Base-by-base conservation (phyloP, 2,113 vertebrate species). In the Stigmatopora argus region DNA sequence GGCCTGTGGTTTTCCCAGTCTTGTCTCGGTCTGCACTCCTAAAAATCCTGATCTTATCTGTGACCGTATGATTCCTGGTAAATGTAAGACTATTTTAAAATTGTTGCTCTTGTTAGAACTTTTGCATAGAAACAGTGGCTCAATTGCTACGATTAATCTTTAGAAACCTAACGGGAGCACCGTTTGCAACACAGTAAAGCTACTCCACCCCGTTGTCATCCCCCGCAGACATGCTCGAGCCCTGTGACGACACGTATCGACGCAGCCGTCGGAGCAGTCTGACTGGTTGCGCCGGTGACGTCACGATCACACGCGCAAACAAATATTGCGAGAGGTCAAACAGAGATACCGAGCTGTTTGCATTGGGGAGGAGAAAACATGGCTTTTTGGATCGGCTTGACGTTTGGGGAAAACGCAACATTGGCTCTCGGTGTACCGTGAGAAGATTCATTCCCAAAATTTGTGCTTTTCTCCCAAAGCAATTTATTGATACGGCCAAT, bases 261-360 rank as follows among this genome's bases (percentile, higher is more conserved):
- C 9, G 12, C 11, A 23, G 52, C 21, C 26, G 53, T 23, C 23
- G 59, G 38, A 21, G 59, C 17, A 23, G 38, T 46, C 57, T 15
- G 81, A 87, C 87, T 63, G 79, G 86, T 80, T 71, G 11, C 73
- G 81, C 86, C 74, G 74, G 86, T 78, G 70, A 2, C 67, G 5
- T 12, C 69, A 19, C 11, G 46, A 4, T n/a, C 9, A 62, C 60
- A 41, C 52, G 26, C 21, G 13, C 52, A 55, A 7, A 31, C 53
- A 60, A 21, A 71, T 26, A 66, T 38, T 62, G 41, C 60, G 11
- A 48, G 26, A 64, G 48, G 68, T 1, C 6, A 44, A 64, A 67
- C 17, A 62, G 44, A 73, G 38, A 74, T 46, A 71, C 10, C 23
- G 26, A 44, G 49, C 47, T 34, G 21, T 53, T 60, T 65, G 41